Conservation (phyloP, 2,113 vertebrate species). For the Sigmodon hispidus region DNA sequence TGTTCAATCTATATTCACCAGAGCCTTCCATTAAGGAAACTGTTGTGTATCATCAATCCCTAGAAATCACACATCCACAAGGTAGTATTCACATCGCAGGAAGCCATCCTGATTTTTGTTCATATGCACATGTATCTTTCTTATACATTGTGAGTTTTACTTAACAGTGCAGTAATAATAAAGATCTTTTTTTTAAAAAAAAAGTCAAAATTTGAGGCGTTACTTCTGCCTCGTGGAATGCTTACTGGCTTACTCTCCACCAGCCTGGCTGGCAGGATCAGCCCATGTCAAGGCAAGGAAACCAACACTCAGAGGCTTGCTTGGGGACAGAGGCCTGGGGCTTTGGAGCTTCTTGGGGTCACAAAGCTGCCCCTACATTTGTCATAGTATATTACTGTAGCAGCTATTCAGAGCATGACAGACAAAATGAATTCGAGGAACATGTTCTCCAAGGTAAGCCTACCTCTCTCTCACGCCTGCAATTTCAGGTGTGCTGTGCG, state of each 20-base stretch:
- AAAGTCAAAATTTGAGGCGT: not conserved
- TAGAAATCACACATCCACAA: not conserved
- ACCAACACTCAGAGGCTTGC: not conserved
- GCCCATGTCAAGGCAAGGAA: not conserved
- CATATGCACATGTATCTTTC: not conserved
- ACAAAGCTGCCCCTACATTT: not conserved
- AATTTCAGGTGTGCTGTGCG: not conserved
- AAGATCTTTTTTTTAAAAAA: not conserved
- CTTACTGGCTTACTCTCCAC: not conserved
- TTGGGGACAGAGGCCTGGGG: not conserved
- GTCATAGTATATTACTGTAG: rapidly evolving
- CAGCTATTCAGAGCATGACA: not conserved
- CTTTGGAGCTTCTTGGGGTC: not conserved
- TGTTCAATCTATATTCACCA: not conserved
- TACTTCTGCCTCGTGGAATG: not conserved
- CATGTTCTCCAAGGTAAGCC: not conserved
- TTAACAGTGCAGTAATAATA: not conserved
- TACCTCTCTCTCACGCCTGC: not conserved
- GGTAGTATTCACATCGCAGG: not conserved
- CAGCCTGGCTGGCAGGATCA: too few species aligned
- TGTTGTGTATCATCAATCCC: not conserved
- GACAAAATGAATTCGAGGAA: not conserved
- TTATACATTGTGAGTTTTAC: not conserved
- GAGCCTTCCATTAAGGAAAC: not conserved
- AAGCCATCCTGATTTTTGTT: not conserved